Conservation (phyloP, 2,113 vertebrate genomes). For the Vimba vimba region DNA sequence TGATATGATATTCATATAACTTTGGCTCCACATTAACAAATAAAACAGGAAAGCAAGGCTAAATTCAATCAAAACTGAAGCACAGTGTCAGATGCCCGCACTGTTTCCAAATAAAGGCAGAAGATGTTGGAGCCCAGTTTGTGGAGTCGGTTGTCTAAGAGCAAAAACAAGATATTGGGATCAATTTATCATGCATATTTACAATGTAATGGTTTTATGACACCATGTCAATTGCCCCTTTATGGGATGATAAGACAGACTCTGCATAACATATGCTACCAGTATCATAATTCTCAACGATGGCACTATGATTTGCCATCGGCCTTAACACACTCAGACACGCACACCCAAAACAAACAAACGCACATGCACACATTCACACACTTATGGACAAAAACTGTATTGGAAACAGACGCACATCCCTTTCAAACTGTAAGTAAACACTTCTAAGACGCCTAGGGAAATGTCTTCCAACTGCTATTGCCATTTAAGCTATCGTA, state of each 20-base stretch:
- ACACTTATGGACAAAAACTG: background rate
- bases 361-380: background rate
- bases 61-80: conserved; percentile 25
- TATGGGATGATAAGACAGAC: conserved; percentile 57
- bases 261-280: conserved; percentile 68
- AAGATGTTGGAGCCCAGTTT: background rate
- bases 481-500: conserved; percentile 56
- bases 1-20: background rate
- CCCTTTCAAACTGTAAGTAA: conserved; percentile 1
- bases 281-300: conserved; percentile 63
- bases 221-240: conserved; percentile 48
- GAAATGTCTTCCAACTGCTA: conserved; percentile 7
- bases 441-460: conserved; percentile 36
- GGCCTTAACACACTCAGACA: conserved; percentile 6
- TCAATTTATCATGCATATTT: conserved; percentile 34
- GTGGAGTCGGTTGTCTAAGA: conserved; percentile 19
- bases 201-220: conserved; percentile 62
- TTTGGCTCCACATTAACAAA: conserved; percentile 21
- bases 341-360: conserved; percentile 17
- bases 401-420: background rate
- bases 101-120: conserved; percentile 22
- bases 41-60: conserved; percentile 19
- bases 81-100: background rate
- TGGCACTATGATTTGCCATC: conserved; percentile 35
- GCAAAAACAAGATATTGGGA: conserved; percentile 45